phyloP scores from a whole-genome alignment of 2,888 invertebrate species.

The Leucoma salicis region DNA sequence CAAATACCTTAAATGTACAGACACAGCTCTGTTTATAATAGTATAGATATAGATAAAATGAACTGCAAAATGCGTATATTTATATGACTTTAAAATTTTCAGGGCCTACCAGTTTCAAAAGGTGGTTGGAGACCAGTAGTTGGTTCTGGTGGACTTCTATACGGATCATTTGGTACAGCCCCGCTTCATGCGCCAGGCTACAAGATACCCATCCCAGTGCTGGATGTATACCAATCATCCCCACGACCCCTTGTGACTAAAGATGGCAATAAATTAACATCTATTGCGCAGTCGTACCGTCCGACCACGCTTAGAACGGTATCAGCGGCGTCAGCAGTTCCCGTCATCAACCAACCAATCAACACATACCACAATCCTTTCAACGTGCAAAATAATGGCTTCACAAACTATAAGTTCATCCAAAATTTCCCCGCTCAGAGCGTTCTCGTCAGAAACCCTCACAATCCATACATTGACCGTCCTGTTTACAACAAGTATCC shows the following conservation, averaged over 20 bases:
- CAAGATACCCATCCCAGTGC: constrained; percentile 60
- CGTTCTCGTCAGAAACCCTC: constrained; percentile 64
- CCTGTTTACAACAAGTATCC: constrained; percentile 63
- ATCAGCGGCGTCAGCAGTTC: constrained; percentile 46
- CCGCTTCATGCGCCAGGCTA: constrained; percentile 64
- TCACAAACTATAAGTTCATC: constrained; percentile 64
- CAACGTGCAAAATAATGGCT: constrained; percentile 55
- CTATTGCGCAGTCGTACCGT: constrained; percentile 73
- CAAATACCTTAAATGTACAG: too few species aligned
- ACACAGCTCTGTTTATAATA: too few species aligned
- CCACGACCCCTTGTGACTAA: constrained; percentile 62
- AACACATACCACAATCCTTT: constrained; percentile 75
- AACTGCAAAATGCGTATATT: background rate
- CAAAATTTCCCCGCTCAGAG: constrained; percentile 68
- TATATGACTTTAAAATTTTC: constrained; percentile 36
- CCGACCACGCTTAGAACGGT: constrained; percentile 67
- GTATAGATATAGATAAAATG: too few species aligned
- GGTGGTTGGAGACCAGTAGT: constrained; percentile 85
- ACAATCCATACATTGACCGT: constrained; percentile 62
- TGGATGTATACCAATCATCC: constrained; percentile 66
- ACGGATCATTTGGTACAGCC: constrained; percentile 57
- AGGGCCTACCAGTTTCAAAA: constrained; percentile 76
- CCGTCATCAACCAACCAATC: constrained; percentile 64
- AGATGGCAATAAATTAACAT: constrained; percentile 69
- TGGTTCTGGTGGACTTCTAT: constrained; percentile 65